A percentile compares a stretch with the other conserved stretches of the same genome.
These are phyloP conservation scores for Parasteatoda tepidariorum DNA, from an alignment of 1,140 invertebrate genomes.

Conservation along the genomic window DNA sequence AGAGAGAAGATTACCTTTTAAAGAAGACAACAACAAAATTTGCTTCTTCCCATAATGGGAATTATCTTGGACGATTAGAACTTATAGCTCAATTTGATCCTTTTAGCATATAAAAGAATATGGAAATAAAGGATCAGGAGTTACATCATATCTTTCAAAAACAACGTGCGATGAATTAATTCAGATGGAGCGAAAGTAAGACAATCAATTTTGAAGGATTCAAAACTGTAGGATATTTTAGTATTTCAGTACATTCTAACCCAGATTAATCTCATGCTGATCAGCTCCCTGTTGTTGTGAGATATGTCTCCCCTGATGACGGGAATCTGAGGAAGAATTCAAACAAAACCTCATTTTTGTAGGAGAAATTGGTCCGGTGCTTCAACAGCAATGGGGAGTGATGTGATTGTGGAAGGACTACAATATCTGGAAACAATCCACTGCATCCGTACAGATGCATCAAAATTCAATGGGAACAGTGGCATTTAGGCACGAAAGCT, in stretches of 20 bases:
- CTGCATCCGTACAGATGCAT: neutral
- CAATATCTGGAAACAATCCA: neutral
- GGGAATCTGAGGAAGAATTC: neutral
- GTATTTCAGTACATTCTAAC: too few relatives aligned
- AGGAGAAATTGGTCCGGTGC: neutral
- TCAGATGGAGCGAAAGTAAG: neutral
- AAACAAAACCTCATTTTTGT: neutral
- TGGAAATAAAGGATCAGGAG: slow-evolving; percentile 4
- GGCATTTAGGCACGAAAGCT: too few relatives aligned
- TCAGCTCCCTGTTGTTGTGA: slow-evolving; percentile 63
- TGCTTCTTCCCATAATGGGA: neutral
- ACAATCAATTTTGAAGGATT: neutral
- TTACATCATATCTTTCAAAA: neutral
- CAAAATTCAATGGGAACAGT: too few relatives aligned
- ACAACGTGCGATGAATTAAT: slow-evolving; percentile 16
- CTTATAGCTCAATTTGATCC: slow-evolving; percentile 8
- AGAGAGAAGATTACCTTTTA: neutral
- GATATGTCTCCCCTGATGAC: neutral
- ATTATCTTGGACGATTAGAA: neutral
- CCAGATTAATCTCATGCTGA: slow-evolving; percentile 68
- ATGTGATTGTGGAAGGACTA: too few relatives aligned
- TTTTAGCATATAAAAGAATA: slow-evolving; percentile 16
- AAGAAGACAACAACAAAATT: neutral
- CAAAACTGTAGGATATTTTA: slow-evolving; percentile 66
- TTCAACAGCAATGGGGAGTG: neutral